Evolutionary conservation across 1,140 invertebrate genomes (phyloP).

Genomic region (Oreohelix idahoensis): DNA sequence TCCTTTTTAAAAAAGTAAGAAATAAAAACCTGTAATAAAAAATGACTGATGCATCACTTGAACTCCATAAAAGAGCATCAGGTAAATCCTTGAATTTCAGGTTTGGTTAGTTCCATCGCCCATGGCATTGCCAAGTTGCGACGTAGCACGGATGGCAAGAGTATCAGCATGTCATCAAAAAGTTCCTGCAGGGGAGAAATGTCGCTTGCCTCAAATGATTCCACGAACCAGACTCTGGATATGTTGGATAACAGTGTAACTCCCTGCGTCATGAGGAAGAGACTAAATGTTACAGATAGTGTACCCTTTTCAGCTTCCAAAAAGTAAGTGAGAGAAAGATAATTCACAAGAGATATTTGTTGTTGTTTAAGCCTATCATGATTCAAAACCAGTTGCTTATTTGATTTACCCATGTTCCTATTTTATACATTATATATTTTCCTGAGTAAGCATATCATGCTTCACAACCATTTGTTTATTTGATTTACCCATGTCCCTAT

Average conservation of each 20-base stretch:
- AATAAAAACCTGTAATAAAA: no score
- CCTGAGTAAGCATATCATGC: no score
- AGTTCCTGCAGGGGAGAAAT: conserved; percentile 51
- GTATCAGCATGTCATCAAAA: conserved; percentile 48
- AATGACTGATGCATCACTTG: no score
- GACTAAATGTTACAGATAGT: conserved; percentile 58
- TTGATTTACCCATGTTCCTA: no score
- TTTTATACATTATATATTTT: no score
- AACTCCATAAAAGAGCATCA: neutral
- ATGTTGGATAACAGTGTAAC: conserved; percentile 44
- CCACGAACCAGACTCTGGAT: neutral
- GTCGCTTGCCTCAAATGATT: conserved; percentile 19
- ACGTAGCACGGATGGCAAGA: conserved; percentile 64
- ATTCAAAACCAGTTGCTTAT: no score
- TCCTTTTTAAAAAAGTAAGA: no score
- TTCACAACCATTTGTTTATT: no score
- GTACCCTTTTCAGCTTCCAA: conserved; percentile 68
- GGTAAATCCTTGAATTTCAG: conserved; percentile 43
- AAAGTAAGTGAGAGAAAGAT: conserved; percentile 60
- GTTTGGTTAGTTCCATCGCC: conserved; percentile 67
- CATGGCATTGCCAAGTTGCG: conserved; percentile 66
- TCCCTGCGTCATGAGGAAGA: conserved; percentile 67
- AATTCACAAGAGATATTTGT: no score
- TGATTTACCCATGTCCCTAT: no score
- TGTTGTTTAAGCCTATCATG: no score